phyloP scores from a whole-genome alignment of 1,140 invertebrate genomes.

The Lithobius niger region DNA sequence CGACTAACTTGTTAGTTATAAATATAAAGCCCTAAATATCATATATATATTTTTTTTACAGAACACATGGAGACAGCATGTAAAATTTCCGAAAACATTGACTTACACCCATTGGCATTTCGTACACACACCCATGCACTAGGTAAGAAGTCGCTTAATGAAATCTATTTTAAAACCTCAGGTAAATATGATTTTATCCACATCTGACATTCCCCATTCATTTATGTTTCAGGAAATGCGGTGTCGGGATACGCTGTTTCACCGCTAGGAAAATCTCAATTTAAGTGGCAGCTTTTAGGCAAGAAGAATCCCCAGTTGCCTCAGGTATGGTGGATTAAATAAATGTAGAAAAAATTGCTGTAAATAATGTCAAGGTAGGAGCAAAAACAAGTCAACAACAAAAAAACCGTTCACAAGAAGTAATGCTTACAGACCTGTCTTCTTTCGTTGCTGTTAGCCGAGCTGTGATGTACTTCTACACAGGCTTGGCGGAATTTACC shows the following conservation, averaged over 20 bases:
- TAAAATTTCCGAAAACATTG: constrained; percentile 59
- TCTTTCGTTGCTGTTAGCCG: no score
- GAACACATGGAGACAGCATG: constrained; percentile 85
- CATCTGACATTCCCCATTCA: constrained; percentile 1
- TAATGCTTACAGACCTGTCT: no score
- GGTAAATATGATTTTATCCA: background rate
- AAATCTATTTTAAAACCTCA: background rate
- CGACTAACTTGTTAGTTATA: no score
- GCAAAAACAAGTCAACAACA: no score
- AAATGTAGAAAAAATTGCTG: background rate
- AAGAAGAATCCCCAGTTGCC: constrained; percentile 82
- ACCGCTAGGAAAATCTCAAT: constrained; percentile 38
- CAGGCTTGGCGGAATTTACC: no score
- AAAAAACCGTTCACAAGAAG: no score
- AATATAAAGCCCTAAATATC: no score
- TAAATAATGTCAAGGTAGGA: no score
- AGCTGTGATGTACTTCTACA: no score
- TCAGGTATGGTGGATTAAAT: constrained; percentile 35
- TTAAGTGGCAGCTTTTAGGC: constrained; percentile 69
- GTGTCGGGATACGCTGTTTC: constrained; percentile 75
- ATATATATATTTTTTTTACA: no score
- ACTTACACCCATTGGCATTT: constrained; percentile 87
- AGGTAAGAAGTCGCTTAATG: constrained; percentile 38
- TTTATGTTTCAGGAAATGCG: constrained; percentile 46
- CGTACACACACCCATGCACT: constrained; percentile 84